These are phyloP conservation scores for Cantharis rufa DNA, from an alignment of 2,888 invertebrate genomes.

Conservation along the genomic window DNA sequence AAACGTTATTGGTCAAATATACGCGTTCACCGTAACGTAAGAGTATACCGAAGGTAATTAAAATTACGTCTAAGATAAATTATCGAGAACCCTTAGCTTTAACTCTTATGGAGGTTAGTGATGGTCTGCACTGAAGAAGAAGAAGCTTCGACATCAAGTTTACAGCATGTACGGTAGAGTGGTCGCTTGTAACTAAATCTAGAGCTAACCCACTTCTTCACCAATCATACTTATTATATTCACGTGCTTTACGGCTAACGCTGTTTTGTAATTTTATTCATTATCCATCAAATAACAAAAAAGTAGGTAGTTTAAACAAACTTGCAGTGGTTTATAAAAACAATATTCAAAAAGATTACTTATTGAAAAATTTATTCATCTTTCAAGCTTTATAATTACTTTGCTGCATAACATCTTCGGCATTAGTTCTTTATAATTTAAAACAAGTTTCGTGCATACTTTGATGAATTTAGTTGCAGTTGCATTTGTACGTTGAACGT, in stretches of 20 bases:
- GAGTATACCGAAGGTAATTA: conserved; percentile 20
- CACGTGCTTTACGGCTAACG: conserved; percentile 32
- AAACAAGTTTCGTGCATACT: background rate
- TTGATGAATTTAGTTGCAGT: conserved; percentile 1
- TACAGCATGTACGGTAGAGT: conserved; percentile 44
- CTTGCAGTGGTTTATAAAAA: background rate
- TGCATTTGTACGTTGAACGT: background rate
- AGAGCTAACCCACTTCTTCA: conserved; percentile 55
- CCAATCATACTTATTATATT: conserved; percentile 49
- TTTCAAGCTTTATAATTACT: background rate
- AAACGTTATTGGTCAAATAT: conserved; percentile 2
- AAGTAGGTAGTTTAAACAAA: background rate
- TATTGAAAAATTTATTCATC: background rate
- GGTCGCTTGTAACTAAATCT: conserved; percentile 40
- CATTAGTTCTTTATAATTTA: background rate
- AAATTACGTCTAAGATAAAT: conserved; percentile 39
- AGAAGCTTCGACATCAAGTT: conserved; percentile 42
- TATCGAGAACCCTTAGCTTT: conserved; percentile 43
- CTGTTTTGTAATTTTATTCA: conserved; percentile 4
- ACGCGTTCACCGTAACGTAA: background rate
- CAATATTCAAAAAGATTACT: background rate
- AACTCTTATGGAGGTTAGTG: conserved; percentile 48
- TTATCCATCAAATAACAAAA: background rate
- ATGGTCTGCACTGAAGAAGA: conserved; percentile 49
- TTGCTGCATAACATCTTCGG: background rate